Percentiles rank a stretch among this genome's conserved stretches.
phyloP scores from a whole-genome alignment of 2,797 vertebrate genomes.

The Scyliorhinus canicula region DNA sequence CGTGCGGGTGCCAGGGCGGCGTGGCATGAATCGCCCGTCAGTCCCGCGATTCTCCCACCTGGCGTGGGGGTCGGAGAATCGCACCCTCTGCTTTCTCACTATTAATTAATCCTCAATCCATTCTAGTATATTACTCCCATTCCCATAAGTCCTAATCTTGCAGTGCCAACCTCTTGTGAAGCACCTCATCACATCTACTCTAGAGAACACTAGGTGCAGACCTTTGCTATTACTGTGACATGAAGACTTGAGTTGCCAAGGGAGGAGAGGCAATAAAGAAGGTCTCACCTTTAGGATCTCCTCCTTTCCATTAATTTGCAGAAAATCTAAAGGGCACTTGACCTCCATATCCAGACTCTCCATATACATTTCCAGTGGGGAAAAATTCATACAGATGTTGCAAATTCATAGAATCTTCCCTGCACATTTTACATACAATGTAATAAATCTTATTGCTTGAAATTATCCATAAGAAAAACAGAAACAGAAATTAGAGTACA shows the following conservation, averaged over 20 bases:
- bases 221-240: background rate
- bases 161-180: too few relatives aligned
- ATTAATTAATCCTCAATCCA: too few relatives aligned
- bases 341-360: background rate
- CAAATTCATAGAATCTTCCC: background rate
- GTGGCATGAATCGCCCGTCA: too few relatives aligned
- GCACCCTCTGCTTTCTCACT: too few relatives aligned
- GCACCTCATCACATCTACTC: background rate
- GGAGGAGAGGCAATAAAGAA: background rate
- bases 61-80: too few relatives aligned
- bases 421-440: background rate
- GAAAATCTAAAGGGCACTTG: background rate
- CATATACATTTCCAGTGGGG: background rate
- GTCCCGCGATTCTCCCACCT: too few relatives aligned
- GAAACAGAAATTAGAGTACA: background rate
- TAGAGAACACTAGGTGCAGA: background rate
- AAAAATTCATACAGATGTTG: background rate
- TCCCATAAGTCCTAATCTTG: too few relatives aligned
- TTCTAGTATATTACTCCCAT: too few relatives aligned
- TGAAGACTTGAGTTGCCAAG: background rate
- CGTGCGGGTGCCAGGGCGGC: too few relatives aligned
- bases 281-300: background rate
- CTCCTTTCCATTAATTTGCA: background rate
- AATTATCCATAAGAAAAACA: too few relatives aligned
- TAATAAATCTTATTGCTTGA: too few relatives aligned